Base-by-base conservation (phyloP, 2,113 vertebrate genomes). In the Lethenteron camtschaticum region DNA sequence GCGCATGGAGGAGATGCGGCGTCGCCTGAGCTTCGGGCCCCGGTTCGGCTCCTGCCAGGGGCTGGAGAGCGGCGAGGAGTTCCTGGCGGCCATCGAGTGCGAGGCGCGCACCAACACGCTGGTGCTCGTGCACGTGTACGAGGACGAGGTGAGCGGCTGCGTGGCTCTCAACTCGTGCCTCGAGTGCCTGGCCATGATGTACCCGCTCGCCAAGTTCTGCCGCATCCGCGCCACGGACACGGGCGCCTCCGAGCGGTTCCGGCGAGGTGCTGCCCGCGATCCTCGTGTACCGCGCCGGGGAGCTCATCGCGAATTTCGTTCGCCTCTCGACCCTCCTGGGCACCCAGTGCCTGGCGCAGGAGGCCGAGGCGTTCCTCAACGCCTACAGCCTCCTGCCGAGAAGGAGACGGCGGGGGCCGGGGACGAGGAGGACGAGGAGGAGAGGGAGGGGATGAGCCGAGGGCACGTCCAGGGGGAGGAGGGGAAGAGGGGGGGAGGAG, bases 1-100 rank as follows among this genome's bases (percentile, higher is more conserved):
- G 18, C 94, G 90, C 74, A 99, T 99, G 94, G 84, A 87, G 78
- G 86, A 92, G 63, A 95, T 96, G 92, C 90, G 91, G 55, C 85
- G 90, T 74, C 81, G 85, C 73, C 80, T 99, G 76, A 99, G 92
- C 74, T 92, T 96, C 11, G 90, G 89, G 71, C 90, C 89, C 0
- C 85, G 78, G 71, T 89, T 95, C 0, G 87, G 86, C 56, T 82
- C 81, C 3, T 76, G 96, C 56, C 82, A 83, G 0, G 89, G 96
- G 75, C 82, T 99, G 70, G 82, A 86, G 70, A 88, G 78, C 0
- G 87, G 90, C 9, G 87, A 96, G 72, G 85, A 89, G 73, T 99
- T 99, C 79, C 81, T 99, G 55, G 85, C 90, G 72, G 83, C 86
- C 69, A 85, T 95, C 1, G 87, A 90, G 77, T 95, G 91, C 74